Percentiles rank a stretch among this genome's conserved stretches.
Evolutionary conservation across 2,888 invertebrate genomes (phyloP).

Genomic region (Ypsolopha scabrella): DNA sequence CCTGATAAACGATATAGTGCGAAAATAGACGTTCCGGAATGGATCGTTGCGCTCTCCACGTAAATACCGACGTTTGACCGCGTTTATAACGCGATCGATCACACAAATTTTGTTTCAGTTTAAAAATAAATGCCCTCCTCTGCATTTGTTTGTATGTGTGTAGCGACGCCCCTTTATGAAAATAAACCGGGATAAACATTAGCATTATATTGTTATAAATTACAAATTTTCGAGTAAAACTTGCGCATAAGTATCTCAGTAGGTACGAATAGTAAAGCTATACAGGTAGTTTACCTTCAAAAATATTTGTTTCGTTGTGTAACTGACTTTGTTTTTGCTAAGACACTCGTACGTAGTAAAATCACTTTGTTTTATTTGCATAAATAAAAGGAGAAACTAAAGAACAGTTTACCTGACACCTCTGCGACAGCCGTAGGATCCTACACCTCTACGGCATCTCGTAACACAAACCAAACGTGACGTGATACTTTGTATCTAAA

Average conservation of each 20-base stretch:
- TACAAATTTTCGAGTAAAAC: too few species aligned
- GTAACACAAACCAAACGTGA: too few species aligned
- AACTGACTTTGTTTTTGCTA: constrained; percentile 18
- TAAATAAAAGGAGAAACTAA: neutral
- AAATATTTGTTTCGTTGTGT: constrained; percentile 7
- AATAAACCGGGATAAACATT: neutral
- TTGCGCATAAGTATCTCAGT: too few species aligned
- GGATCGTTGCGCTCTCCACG: constrained; percentile 43
- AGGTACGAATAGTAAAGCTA: too few species aligned
- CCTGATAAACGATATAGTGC: constrained; percentile 54
- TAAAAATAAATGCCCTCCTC: too few species aligned
- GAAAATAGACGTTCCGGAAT: constrained; percentile 57
- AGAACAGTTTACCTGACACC: too few species aligned
- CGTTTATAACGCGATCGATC: constrained; percentile 47
- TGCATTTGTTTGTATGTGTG: neutral
- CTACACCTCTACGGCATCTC: too few species aligned
- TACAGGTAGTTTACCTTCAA: too few species aligned
- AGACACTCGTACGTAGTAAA: neutral
- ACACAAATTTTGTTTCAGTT: constrained; percentile 5
- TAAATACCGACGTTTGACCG: constrained; percentile 49
- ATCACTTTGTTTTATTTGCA: neutral
- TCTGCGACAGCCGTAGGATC: too few species aligned
- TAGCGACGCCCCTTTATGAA: neutral
- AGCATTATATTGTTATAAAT: too few species aligned
- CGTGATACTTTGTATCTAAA: too few species aligned